phyloP scores from a whole-genome alignment of 2,888 invertebrate genomes.

The Patella pellucida region DNA sequence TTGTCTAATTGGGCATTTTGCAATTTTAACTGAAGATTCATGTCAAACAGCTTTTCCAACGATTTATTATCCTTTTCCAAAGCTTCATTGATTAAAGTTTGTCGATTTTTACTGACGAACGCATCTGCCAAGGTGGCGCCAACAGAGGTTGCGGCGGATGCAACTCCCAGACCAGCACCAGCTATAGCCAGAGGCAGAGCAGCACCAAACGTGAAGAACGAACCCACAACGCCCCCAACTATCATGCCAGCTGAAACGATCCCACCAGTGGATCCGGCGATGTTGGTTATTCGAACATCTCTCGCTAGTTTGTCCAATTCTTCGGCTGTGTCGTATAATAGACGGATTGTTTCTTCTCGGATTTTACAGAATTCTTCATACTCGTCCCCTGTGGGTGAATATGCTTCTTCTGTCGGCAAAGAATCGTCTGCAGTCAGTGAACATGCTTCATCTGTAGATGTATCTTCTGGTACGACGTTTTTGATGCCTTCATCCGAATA shows the following conservation, averaged over 20 bases:
- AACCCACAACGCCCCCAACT: background rate
- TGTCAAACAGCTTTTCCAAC: background rate
- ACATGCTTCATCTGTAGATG: no score
- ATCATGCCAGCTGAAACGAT: background rate
- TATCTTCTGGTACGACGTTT: no score
- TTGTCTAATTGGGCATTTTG: background rate
- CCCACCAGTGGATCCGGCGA: background rate
- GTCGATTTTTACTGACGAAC: background rate
- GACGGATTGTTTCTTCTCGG: background rate
- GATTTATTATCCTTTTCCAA: background rate
- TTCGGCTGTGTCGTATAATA: background rate
- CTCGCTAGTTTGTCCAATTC: background rate
- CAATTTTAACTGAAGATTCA: background rate
- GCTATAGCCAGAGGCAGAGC: background rate
- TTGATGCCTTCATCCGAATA: no score
- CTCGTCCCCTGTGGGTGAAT: background rate
- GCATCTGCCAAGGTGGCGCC: background rate
- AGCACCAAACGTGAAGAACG: background rate
- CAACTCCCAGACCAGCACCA: background rate
- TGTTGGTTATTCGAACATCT: background rate
- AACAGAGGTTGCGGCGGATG: background rate
- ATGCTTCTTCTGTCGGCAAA: no score
- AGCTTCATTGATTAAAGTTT: background rate
- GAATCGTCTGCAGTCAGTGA: no score
- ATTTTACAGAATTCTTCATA: background rate